Percentiles rank a stretch among this genome's conserved stretches.
These are phyloP conservation scores for Oryzias woworae DNA, from an alignment of 2,113 vertebrate genomes.

Conservation along the genomic window DNA sequence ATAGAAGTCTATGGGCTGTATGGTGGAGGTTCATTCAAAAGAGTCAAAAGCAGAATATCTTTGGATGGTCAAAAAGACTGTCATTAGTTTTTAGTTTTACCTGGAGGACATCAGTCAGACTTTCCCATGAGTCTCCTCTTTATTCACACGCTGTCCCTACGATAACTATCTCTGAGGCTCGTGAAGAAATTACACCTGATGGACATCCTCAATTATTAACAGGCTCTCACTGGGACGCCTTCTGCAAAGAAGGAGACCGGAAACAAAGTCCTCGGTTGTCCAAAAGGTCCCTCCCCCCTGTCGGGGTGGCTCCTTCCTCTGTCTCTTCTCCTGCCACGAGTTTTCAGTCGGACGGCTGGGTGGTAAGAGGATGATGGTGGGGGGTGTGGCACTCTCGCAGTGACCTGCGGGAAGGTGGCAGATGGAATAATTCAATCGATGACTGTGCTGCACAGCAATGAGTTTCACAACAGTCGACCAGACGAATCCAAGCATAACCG, in stretches of 20 bases:
- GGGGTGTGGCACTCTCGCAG: conserved; percentile 13
- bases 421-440: conserved; percentile 45
- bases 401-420: conserved; percentile 12
- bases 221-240: conserved; percentile 61
- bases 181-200: conserved; percentile 63
- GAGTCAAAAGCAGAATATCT: too few species aligned
- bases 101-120: too few species aligned
- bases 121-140: too few species aligned
- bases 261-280: conserved; percentile 24
- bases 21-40: too few species aligned
- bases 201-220: conserved; percentile 78
- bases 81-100: too few species aligned
- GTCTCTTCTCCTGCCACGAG: neutral
- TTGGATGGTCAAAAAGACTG: too few species aligned
- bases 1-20: too few species aligned
- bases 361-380: neutral
- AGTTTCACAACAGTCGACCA: conserved; percentile 21
- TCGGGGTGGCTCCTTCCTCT: neutral
- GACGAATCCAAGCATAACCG: neutral
- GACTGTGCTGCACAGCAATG: conserved; percentile 7
- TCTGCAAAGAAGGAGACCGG: conserved; percentile 23
- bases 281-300: neutral
- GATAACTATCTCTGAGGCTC: too few species aligned
- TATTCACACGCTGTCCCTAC: too few species aligned
- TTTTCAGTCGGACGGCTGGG: conserved; percentile 28